Evolutionary conservation across 2,888 invertebrate genomes (phyloP).

Genomic region (Calliopum simillimum): DNA sequence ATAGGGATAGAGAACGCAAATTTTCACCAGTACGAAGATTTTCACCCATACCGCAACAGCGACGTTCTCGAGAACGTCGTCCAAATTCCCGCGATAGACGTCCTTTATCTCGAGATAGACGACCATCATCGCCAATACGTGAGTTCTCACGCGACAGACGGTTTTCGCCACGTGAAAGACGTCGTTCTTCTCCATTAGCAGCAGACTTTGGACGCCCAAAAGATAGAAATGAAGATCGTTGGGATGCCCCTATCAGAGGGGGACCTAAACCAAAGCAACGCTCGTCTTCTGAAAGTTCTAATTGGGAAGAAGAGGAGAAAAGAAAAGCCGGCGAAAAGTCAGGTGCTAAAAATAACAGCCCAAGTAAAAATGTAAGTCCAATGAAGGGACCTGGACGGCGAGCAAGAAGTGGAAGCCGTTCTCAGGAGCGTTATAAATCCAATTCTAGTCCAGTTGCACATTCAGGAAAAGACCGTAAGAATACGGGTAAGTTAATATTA

Average conservation of each 20-base stretch:
- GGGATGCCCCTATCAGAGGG: slow-evolving; percentile 51
- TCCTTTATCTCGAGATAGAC: slow-evolving; percentile 52
- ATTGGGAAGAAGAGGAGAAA: slow-evolving; percentile 50
- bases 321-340: slow-evolving; percentile 40
- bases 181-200: slow-evolving; percentile 33
- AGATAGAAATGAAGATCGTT: slow-evolving; percentile 54
- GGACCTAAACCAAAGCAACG: slow-evolving; percentile 46
- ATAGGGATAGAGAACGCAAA: slow-evolving; percentile 53
- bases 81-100: slow-evolving; percentile 47
- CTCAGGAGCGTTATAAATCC: slow-evolving; percentile 45
- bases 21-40: slow-evolving; percentile 62
- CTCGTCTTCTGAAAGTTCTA: slow-evolving; percentile 54
- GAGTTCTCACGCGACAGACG: slow-evolving; percentile 49
- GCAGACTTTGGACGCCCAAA: slow-evolving; percentile 31
- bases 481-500: slow-evolving; percentile 5
- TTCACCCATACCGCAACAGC: slow-evolving; percentile 51
- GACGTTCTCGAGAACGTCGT: slow-evolving; percentile 55
- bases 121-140: slow-evolving; percentile 60
- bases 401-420: slow-evolving; percentile 50
- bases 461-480: slow-evolving; percentile 30
- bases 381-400: slow-evolving; percentile 46
- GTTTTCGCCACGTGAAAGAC: slow-evolving; percentile 42
- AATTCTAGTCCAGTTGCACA: slow-evolving; percentile 47
- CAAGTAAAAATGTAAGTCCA: slow-evolving; percentile 38
- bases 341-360: slow-evolving; percentile 39